Base-by-base conservation (phyloP, 2,797 vertebrate genomes). In the Buphagus erythrorhynchus region DNA sequence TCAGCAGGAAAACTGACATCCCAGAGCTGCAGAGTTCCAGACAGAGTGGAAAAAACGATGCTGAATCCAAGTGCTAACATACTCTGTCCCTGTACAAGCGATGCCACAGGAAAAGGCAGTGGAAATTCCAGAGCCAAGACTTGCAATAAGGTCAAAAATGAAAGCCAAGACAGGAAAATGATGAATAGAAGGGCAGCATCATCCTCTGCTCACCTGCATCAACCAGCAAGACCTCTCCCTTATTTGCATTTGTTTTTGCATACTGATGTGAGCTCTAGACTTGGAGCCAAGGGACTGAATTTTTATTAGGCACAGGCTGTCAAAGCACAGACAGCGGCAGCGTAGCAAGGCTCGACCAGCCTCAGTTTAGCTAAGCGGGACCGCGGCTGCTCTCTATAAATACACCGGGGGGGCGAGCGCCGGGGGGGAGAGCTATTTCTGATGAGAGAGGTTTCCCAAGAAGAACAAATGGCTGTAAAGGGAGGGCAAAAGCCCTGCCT, bases 361-460 rank as follows among this genome's bases (percentile, higher is more conserved):
- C 63, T 62, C 12, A 0, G 54, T n/a, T 51, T 58, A 26, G 65
- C 78, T 77, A 24, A 71, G 77, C 2, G 0, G 76, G 54, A 59
- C 63, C 38, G 6, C 0, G 3, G 28, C 63, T 48, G 36, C 26
- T 82, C 45, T 48, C 75, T 61, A 40, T 71, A 94, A 95, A 88
- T 88, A 91, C 57, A 22, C 16, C 1, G 28, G 22, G 11, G 13
- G 52, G 65, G 12, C 8, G 67, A 80, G 61, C 2, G 1, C 45
- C 71, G 28, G n/a, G 74, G n/a, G 52, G 40, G 38, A 88, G 66
- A 52, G 75, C 28, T 94, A 40, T 88, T 95, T 88, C 43, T n/a
- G 66, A n/a, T 10, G 5, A n/a, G 49, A 65, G 33, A 68, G 7
- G 24, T 81, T 77, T 78, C 9, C 2, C 73, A 40, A 62, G 48